Conservation (phyloP, 2,113 vertebrate species). For the Tupaia tana region DNA sequence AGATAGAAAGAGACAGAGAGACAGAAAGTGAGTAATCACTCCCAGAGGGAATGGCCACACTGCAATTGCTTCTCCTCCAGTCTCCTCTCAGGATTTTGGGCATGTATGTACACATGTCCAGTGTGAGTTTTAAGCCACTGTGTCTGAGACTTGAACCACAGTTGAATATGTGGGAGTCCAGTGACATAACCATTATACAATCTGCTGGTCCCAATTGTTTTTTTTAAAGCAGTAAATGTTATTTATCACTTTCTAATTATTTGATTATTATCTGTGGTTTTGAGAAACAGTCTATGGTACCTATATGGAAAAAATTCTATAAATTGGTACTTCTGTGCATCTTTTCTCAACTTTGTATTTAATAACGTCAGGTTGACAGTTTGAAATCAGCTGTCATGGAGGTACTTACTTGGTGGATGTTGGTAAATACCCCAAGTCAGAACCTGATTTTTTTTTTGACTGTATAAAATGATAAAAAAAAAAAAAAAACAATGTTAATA, state of each 20-base stretch:
- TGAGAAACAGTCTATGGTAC: not conserved
- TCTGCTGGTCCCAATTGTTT: too few relatives aligned
- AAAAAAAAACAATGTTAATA: not conserved
- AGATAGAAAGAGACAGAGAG: too few relatives aligned
- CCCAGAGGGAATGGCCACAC: too few relatives aligned
- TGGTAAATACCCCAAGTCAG: not conserved
- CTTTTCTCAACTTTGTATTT: not conserved
- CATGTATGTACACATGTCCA: too few relatives aligned
- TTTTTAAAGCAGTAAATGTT: not conserved
- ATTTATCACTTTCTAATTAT: not conserved
- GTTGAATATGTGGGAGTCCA: too few relatives aligned
- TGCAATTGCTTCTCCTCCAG: too few relatives aligned
- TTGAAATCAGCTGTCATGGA: not conserved
- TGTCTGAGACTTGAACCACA: too few relatives aligned
- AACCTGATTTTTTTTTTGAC: not conserved
- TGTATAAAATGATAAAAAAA: not conserved
- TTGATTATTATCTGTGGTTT: not conserved
- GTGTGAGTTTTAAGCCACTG: too few relatives aligned
- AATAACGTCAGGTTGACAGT: not conserved
- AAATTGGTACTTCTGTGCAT: not conserved
- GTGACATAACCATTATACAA: too few relatives aligned
- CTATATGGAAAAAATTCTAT: not conserved
- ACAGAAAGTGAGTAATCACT: too few relatives aligned
- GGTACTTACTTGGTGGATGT: not conserved
- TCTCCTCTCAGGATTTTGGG: too few relatives aligned